phyloP scores from a whole-genome alignment of 2,113 vertebrate genomes.

The human (Homo sapiens) region GRCh38 chr1:199524001-199524500 shows the following conservation, averaged over 20 bases:
- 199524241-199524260: not conserved
- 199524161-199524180: not conserved
- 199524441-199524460: not conserved
- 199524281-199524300: not conserved
- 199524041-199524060: not conserved
- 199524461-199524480: not conserved
- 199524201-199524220: not conserved
- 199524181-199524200: not conserved
- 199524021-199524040: not conserved
- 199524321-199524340: not conserved
- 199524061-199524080: not conserved
- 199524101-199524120: not conserved
- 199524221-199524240: not conserved
- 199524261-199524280: not conserved
- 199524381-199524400: not conserved
- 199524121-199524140: not conserved
- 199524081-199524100: not conserved
- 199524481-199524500: not conserved
- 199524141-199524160: not conserved
- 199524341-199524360: not conserved
- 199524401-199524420: not conserved
- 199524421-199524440: slow-evolving; percentile 10
- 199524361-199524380: not conserved
- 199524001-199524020: not conserved
- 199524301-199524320: slow-evolving; percentile 29